These are phyloP conservation scores for Kryptopterus vitreolus DNA, from an alignment of 2,797 vertebrate species.

Conservation along the genomic window DNA sequence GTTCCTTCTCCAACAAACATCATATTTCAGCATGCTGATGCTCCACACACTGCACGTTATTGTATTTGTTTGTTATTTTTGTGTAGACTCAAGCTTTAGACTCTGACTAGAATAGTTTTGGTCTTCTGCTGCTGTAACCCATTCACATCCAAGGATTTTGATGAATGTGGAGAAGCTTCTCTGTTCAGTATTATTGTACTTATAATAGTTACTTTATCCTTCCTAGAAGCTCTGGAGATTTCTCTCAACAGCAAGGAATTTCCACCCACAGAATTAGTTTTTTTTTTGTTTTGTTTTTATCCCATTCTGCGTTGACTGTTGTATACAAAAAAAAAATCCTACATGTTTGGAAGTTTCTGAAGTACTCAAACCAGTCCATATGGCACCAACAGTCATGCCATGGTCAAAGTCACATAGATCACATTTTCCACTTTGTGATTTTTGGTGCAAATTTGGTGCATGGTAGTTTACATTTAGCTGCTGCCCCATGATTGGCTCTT, in stretches of 20 bases:
- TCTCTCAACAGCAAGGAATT: not conserved
- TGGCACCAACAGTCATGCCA: not conserved
- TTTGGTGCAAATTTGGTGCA: not conserved
- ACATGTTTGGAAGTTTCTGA: not conserved
- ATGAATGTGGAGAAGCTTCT: not conserved
- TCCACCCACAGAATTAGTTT: too few species aligned
- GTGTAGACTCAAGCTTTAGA: too few species aligned
- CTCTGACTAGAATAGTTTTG: too few species aligned
- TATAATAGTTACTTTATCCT: not conserved
- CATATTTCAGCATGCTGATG: too few species aligned
- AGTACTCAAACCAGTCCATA: not conserved
- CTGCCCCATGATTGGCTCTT: not conserved
- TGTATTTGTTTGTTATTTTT: too few species aligned
- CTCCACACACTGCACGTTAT: too few species aligned
- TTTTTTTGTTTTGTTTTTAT: not conserved
- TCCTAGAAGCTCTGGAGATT: not conserved
- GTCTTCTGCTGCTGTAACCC: not conserved
- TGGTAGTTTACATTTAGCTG: not conserved
- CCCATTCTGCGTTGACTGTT: not conserved
- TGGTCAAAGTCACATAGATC: not conserved
- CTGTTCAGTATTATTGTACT: not conserved
- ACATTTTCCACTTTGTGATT: not conserved
- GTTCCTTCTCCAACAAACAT: too few species aligned
- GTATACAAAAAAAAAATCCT: not conserved
- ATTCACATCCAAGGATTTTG: not conserved